These are phyloP conservation scores for Drosophila cracens DNA, from an alignment of 2,888 invertebrate genomes.

Conservation along the genomic window DNA sequence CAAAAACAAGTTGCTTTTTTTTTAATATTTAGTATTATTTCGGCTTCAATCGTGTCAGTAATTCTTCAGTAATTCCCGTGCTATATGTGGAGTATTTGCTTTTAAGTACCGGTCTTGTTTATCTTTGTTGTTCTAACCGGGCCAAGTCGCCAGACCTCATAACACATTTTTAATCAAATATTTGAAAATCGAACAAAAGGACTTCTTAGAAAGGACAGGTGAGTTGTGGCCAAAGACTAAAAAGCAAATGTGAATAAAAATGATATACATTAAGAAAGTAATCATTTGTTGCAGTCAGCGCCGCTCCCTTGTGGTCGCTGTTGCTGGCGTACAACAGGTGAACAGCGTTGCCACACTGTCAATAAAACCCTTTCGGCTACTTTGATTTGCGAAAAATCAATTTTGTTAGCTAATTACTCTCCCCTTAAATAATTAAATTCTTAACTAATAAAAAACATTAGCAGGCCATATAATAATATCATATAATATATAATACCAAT, in stretches of 20 bases:
- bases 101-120: conserved; percentile 2
- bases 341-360: conserved; percentile 43
- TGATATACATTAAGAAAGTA: conserved; percentile 36
- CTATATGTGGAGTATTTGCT: not conserved
- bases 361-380: conserved; percentile 13
- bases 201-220: conserved; percentile 25
- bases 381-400: conserved; percentile 40
- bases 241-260: not conserved
- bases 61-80: conserved; percentile 2
- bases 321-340: conserved; percentile 74
- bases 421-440: not conserved
- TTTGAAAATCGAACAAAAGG: not conserved
- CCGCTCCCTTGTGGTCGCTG: conserved; percentile 47
- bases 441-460: not conserved
- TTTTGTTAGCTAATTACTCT: conserved; percentile 11
- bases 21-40: conserved; percentile 18
- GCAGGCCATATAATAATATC: not conserved
- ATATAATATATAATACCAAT: too few relatives aligned
- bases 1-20: conserved; percentile 43
- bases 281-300: conserved; percentile 47
- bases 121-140: conserved; percentile 1
- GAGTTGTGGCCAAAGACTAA: conserved; percentile 15
- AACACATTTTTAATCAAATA: not conserved
- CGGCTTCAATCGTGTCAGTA: conserved; percentile 9
- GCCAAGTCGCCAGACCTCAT: not conserved